Base-by-base conservation (phyloP, 1,140 invertebrate species). In the Tachypleus tridentatus region DNA sequence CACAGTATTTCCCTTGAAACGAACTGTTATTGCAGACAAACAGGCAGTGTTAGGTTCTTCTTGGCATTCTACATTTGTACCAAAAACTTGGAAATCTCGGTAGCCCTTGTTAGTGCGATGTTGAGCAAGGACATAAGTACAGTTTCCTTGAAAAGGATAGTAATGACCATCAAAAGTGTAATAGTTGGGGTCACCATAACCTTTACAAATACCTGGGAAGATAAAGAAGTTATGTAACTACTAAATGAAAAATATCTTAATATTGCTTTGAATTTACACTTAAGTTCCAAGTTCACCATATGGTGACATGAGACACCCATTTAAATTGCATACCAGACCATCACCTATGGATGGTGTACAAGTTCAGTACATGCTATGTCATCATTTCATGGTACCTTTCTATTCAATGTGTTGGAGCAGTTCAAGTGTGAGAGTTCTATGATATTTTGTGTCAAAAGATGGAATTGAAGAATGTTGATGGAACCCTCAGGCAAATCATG, bases 101-200 rank as follows among this genome's bases (percentile, higher is more conserved):
- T 70, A 71, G 6, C 80, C 73, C 29, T 29, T 29, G 29, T 29
- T 29, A 29, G 29, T 29, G 3, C 80, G 75, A 74, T 88, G 84
- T 51, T 85, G 76, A 0, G 87, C 85, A 9, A 88, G 79, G 6
- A 90, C 74, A 71, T 91, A 90, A 0, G 87, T 88, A 73, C 89
- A 92, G 72, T 89, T 89, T 9, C 85, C 85, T 68, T 85, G 82
- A 68, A 86, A 86, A 0, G 82, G 85, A 59, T 87, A 83, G 67
- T 87, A 85, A 53, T 78, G 82, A 49, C 82, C 81, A 74, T 90
- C 87, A 67, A 88, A 91, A 50, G 84, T 87, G 51, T 85, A 76
- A 70, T 85, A 88, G 63, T 86, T 83, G 2, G 86, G 82, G 54
- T 84, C 82, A 1, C 86, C 86, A 58, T 86, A 77, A 0, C 86